A percentile compares a stretch with the other conserved stretches of the same genome.
Evolutionary conservation across 2,113 vertebrate species (phyloP).

Genomic region (Serilophus lunatus): DNA sequence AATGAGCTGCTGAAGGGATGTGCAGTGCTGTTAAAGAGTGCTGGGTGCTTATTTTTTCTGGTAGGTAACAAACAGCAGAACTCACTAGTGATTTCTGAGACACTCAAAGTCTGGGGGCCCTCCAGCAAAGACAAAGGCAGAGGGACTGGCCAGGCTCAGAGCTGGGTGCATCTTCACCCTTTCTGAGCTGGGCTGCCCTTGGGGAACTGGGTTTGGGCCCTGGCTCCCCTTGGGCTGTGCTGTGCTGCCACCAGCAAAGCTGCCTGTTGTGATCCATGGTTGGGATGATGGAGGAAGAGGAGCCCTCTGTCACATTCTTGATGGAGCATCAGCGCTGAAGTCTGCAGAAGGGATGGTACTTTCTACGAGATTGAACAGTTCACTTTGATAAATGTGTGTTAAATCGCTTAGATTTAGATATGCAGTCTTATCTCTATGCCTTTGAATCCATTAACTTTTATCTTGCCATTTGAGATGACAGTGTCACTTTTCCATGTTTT

Average conservation of each 20-base stretch:
- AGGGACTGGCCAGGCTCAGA: background rate
- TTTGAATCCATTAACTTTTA: conserved; percentile 24
- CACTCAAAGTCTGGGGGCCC: accelerated
- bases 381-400: background rate
- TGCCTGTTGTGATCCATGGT: background rate
- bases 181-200: background rate
- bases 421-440: background rate
- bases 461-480: background rate
- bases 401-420: background rate
- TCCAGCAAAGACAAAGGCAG: background rate
- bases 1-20: background rate
- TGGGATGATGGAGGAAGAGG: background rate
- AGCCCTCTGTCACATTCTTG: background rate
- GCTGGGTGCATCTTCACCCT: background rate
- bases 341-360: background rate
- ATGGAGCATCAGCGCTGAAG: background rate
- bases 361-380: background rate
- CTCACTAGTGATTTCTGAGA: background rate
- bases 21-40: background rate
- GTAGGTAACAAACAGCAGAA: accelerated
- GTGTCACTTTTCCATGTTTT: background rate
- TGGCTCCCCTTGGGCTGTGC: background rate
- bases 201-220: accelerated
- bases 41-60: background rate
- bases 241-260: accelerated